Base-by-base conservation (phyloP, 2,888 invertebrate genomes). In the Tryphoninae sp. region DNA sequence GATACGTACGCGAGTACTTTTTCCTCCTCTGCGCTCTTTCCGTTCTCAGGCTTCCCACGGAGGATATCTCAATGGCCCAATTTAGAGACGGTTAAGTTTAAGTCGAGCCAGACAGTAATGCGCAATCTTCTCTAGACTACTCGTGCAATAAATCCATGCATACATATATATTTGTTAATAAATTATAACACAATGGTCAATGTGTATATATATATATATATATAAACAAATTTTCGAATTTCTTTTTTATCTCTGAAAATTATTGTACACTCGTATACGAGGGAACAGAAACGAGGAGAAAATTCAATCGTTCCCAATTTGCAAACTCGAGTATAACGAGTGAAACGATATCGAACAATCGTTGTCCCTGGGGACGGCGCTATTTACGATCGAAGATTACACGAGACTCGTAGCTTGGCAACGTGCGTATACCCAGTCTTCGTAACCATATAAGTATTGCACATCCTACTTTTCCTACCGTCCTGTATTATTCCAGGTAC, bases 301-400 rank as follows among this genome's bases (percentile, higher is more conserved):
- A 72, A 72, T 62, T 9, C 23, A 51, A 45, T 72, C 53, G 80
- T 65, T 61, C 58, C 77, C 68, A 78, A 81, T 81, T 77, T 77
- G 42, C 76, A 19, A 55, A 62, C 33, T 61, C 45, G 65, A 81
- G 64, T 33, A 33, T 73, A 81, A 81, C 77, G 81, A 61, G 45
- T 45, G 73, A 72, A 75, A 69, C 74, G 73, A 74, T 78, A 74
- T 81, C 78, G 65, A 78, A 81, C 78, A 78, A 81, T 81, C 59
- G 78, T 42, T 40, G 33, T 16, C 55, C 55, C n/a, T 8, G 22
- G 22, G 64, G 19, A 19, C 45, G 22, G 58, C n/a, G 33, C 33
- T 75, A 62, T 81, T 78, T 78, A 81, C 81, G 81, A 81, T 69
- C 45, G 59, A 61, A 76, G 81, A 81, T 81, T 81, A 71, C 78